Base-by-base conservation (phyloP, 2,888 invertebrate genomes). In the Brenthis daphne region DNA sequence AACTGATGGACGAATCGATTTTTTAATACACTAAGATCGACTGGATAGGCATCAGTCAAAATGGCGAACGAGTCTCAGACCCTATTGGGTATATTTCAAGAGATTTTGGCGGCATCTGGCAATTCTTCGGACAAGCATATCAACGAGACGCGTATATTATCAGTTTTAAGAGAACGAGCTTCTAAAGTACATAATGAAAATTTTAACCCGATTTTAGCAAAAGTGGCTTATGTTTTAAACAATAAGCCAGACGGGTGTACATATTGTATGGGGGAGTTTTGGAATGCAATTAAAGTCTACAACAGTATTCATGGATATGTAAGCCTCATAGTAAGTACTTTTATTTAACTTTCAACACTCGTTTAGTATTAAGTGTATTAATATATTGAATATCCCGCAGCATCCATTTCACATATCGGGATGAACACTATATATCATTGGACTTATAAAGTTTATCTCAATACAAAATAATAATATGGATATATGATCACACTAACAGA, bases 231-330 rank as follows among this genome's bases (percentile, higher is more conserved):
- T 53, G 91, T 84, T 2, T 72, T 88, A 13, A 80, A 81, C 0
- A 76, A 86, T 24, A 86, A 85, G 50, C 81, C 85, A 1, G 87
- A 89, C 37, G 79, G 82, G 0, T 92, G 92, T 57, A 89, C 90
- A 58, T 95, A 95, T 82, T 95, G 95, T 75, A 94, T 93, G 50
- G 94, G 94, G 0, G 90, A 91, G 60, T 90, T 95, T 65, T 89
- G 94, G 69, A 93, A 94, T 63, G 87, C 96, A 57, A 90, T 96
- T 29, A 84, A 93, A 43, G 90, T 91, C 0, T 97, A 97, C 84
- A 94, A 94, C 57, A 86, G 95, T 51, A 94, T 96, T 66, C 98
- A 98, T 84, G 97, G 97, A 71, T 97, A 97, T 84, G 94, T 96
- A 70, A 96, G 97, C 55, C 92, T 98, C 43, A 85, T 96, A 83